Conservation (phyloP, 2,113 vertebrate genomes). For the Psophia crepitans region DNA sequence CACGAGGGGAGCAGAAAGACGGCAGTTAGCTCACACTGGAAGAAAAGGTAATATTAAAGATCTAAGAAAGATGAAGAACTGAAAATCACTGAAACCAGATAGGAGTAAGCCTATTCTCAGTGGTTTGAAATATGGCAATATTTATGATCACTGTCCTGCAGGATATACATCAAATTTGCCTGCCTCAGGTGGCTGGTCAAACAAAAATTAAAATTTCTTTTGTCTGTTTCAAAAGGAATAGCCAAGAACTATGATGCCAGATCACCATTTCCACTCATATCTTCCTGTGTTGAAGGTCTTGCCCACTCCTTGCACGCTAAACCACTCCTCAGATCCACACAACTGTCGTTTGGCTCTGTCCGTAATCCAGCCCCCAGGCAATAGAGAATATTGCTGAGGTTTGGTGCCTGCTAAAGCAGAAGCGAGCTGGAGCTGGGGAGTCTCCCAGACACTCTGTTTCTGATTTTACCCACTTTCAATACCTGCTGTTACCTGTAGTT, state of each 20-base stretch:
- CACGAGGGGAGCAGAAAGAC: neutral
- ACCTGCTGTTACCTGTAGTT: conserved; percentile 3
- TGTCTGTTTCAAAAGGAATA: neutral
- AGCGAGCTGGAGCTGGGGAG: neutral
- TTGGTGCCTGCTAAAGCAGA: neutral
- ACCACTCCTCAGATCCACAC: neutral
- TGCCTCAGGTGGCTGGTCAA: neutral
- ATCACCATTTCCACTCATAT: neutral
- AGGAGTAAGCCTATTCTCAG: neutral
- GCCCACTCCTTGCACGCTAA: neutral
- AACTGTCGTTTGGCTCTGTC: neutral
- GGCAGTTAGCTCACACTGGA: neutral
- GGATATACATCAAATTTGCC: neutral
- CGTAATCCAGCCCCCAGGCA: neutral
- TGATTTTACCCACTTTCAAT: neutral
- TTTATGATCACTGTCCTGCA: neutral
- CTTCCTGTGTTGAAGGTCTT: neutral
- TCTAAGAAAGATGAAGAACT: neutral
- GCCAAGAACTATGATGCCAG: neutral
- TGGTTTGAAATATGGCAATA: neutral
- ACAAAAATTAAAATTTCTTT: neutral
- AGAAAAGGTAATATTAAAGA: neutral
- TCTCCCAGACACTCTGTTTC: neutral
- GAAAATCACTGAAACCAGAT: neutral
- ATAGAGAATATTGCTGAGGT: neutral